Evolutionary conservation across 2,888 invertebrate species (phyloP).

Genomic region (Griposia aprilina): DNA sequence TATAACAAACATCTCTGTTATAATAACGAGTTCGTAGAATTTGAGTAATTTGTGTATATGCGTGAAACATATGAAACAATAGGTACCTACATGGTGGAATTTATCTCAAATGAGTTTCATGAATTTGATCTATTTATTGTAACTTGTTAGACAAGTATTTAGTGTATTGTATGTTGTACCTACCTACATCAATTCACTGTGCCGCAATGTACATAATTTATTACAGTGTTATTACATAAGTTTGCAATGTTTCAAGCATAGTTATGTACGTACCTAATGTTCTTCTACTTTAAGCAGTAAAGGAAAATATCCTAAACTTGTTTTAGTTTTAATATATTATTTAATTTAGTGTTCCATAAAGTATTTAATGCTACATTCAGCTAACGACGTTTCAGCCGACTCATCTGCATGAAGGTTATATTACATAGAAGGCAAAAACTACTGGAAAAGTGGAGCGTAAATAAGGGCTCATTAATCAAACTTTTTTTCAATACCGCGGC

Average conservation of each 20-base stretch:
- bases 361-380: background rate
- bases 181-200: background rate
- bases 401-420: conserved; percentile 30
- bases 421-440: conserved; percentile 19
- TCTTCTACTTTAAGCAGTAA: no score
- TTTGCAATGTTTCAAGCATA: background rate
- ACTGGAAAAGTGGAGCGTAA: conserved; percentile 21
- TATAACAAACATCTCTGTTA: conserved; percentile 2
- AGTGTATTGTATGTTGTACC: background rate
- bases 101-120: conserved; percentile 18
- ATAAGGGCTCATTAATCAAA: conserved; percentile 52
- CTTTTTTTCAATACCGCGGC: conserved; percentile 49
- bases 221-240: no score
- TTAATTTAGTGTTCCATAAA: background rate
- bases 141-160: background rate
- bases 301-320: no score
- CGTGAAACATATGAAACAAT: background rate
- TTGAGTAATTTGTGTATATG: background rate
- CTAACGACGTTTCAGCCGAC: background rate
- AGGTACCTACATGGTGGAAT: background rate
- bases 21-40: conserved; percentile 12
- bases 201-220: background rate
- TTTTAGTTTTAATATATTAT: no score
- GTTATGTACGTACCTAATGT: no score
- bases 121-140: background rate